Evolutionary conservation across 2,888 invertebrate genomes (phyloP).

Genomic region (Xanthia togata): DNA sequence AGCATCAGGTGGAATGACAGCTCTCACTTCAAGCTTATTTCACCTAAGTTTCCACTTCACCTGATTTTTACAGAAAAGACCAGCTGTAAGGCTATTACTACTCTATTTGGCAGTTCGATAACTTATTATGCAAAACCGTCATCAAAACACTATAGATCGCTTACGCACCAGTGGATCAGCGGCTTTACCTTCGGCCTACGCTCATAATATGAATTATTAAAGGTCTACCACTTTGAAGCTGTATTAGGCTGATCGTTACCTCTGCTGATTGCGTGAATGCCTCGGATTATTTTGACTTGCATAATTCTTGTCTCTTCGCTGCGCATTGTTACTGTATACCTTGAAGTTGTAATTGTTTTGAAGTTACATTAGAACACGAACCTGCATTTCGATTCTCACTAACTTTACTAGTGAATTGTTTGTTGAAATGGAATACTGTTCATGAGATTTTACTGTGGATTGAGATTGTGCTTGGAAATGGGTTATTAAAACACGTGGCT

Average conservation of each 20-base stretch:
- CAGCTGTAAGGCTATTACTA: no score
- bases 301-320: slow-evolving; percentile 49
- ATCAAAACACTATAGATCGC: background rate
- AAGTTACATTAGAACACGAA: background rate
- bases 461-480: background rate
- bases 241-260: slow-evolving; percentile 50
- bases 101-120: no score
- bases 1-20: no score
- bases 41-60: no score
- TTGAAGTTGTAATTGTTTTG: slow-evolving; percentile 17
- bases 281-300: slow-evolving; percentile 39
- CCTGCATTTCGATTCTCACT: background rate
- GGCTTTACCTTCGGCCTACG: slow-evolving; percentile 43
- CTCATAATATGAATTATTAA: slow-evolving; percentile 59
- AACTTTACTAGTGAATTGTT: no score
- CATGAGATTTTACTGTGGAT: background rate
- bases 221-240: slow-evolving; percentile 53
- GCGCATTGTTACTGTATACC: slow-evolving; percentile 1
- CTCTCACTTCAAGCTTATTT: background rate
- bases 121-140: background rate
- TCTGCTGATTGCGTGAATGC: slow-evolving; percentile 44
- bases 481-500: background rate
- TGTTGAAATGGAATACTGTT: background rate
- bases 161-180: slow-evolving; percentile 22
- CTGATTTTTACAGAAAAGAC: background rate